A percentile compares a stretch with the other conserved stretches of the same genome.
phyloP scores from a whole-genome alignment of 2,113 vertebrate genomes.

The Aptenodytes patagonicus region DNA sequence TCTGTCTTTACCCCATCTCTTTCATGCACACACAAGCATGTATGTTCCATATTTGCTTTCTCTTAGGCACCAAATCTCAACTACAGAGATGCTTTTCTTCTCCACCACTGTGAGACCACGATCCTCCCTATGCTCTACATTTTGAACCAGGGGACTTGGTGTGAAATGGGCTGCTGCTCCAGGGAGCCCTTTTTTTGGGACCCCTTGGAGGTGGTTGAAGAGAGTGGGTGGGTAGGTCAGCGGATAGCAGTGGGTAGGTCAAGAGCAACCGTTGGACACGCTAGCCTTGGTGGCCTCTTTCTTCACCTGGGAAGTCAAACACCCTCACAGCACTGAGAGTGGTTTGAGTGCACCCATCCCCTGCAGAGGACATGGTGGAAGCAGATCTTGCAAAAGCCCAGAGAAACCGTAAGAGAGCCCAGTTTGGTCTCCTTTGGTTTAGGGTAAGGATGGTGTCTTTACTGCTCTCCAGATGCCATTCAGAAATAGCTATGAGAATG shows the following conservation, averaged over 20 bases:
- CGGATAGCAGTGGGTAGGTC: neutral
- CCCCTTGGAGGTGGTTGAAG: neutral
- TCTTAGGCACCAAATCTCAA: neutral
- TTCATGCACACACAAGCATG: neutral
- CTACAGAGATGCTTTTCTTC: neutral
- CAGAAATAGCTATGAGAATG: neutral
- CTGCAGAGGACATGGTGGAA: neutral
- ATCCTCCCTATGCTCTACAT: rapidly evolving
- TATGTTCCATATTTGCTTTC: neutral
- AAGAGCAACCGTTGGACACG: rapidly evolving
- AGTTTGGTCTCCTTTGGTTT: neutral
- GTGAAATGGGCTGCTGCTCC: neutral
- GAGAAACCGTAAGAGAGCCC: neutral
- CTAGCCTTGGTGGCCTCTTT: neutral
- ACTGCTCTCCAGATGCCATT: neutral
- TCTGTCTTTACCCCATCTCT: neutral
- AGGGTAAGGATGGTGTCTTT: neutral
- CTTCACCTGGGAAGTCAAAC: neutral
- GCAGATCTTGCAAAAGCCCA: neutral
- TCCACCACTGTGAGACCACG: rapidly evolving
- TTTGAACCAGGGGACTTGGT: neutral
- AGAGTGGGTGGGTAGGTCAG: no score
- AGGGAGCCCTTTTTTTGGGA: neutral
- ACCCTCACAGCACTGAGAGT: neutral
- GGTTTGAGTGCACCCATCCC: neutral